Conservation (phyloP, 2,888 invertebrate species). For the Thymelicus sylvestris region DNA sequence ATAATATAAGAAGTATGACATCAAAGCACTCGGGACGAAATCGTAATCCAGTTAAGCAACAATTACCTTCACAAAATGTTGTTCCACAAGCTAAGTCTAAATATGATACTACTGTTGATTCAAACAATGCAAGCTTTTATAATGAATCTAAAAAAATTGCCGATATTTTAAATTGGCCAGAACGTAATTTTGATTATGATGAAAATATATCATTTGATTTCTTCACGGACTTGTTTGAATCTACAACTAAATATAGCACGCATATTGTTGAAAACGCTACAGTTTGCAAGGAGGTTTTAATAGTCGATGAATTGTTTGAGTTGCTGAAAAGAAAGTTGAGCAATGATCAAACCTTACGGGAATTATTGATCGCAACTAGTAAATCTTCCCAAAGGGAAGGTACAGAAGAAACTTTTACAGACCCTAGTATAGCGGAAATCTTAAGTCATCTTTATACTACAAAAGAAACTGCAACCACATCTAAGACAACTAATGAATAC, state of each 20-base stretch:
- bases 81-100: not conserved
- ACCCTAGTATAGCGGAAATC: constrained; percentile 68
- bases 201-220: constrained; percentile 61
- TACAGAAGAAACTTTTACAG: constrained; percentile 56
- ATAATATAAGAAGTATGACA: not conserved
- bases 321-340: constrained; percentile 69
- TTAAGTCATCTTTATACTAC: constrained; percentile 68
- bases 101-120: not conserved
- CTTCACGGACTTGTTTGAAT: constrained; percentile 61
- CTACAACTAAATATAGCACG: constrained; percentile 50
- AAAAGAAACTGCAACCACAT: constrained; percentile 57
- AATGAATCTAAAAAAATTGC: not conserved
- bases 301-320: constrained; percentile 69
- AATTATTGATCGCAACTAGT: constrained; percentile 54
- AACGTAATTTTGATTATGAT: constrained; percentile 42
- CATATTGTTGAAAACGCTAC: constrained; percentile 47
- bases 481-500: constrained; percentile 56
- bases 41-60: not conserved
- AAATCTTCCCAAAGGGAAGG: constrained; percentile 47
- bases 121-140: constrained; percentile 1
- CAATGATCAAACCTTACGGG: constrained; percentile 66
- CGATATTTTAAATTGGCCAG: not conserved
- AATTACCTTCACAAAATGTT: not conserved
- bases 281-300: constrained; percentile 62
- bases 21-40: not conserved